Base-by-base conservation (phyloP, 2,888 invertebrate genomes). In the Congeria kusceri region DNA sequence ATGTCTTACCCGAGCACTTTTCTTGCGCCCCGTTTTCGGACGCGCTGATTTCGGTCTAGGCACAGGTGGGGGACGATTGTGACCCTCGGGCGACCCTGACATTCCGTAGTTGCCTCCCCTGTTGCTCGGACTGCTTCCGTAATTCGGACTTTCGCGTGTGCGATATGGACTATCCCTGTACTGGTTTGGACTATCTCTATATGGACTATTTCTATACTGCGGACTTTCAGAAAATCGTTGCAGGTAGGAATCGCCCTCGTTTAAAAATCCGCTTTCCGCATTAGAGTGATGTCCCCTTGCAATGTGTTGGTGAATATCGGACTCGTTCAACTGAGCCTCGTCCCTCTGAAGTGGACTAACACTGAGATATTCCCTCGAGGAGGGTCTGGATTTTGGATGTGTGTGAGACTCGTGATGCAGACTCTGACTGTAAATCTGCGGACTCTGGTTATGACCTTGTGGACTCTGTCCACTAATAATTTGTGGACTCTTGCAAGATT, bases 21-120 rank as follows among this genome's bases (percentile, higher is more conserved):
- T 83, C 77, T 73, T 80, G 15, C 83, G 57, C 3, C 72, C 80
- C 11, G 83, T 80, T 47, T 75, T 77, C n/a, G 83, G 83, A 27
- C 83, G 66, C 9, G 83, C 80, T 11, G 83, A 83, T 47, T 83
- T 83, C 11, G 83, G 83, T 57, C 83, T 61, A n/a, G 73, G 83
- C 4, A 77, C 73, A 23, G 73, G 79, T 28, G 78, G 74, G 0
- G 79, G 79, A n/a, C 82, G 62, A 2, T 61, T 58, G 20, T 66
- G 56, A 49, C 61, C 47, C 25, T 73, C 72, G 15, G 68, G 78
- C 11, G 73, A 72, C 18, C 73, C 77, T 25, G 78, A 28, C n/a
- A 64, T 28, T 28, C 57, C 63, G 3, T 25, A 20, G 25, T 63
- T 25, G n/a, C 44, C 63, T 5, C 47, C 53, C 53, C 56, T 49